Evolutionary conservation across 2,797 vertebrate species (phyloP), one percentile per base, ranked within the genome.

Genomic region (Alca torda): DNA sequence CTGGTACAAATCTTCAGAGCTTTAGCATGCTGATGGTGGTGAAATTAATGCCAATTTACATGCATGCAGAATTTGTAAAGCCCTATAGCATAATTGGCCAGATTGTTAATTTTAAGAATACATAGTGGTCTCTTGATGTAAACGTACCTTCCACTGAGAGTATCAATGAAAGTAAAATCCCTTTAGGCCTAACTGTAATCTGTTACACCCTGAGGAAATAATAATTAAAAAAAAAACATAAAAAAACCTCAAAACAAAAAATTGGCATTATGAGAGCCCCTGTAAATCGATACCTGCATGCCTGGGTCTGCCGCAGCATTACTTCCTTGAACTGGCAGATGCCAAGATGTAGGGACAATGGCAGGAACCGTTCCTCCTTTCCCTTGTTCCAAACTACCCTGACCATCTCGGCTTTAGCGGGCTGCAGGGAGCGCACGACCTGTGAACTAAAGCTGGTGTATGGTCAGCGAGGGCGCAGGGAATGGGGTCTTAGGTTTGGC

Each of bases 401-500:
- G 28, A 13, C 9, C 2, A 17, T 18, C 4, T 73, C 56, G 69
- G 39, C 30, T 68, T 64, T 31, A 64, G 33, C 4, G 9, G 16
- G 31, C 25, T 60, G 17, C 33, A 25, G 9, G 37, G 13, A 46
- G 19, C 31, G 41, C 46, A 16, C 1, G 23, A 68, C 73, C 46
- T 86, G 45, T 9, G 25, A 53, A 54, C 54, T 48, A 60, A 70
- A 48, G 43, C 15, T 51, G 31, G 24, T 80, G 8, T 80, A 53
- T 54, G 46, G 67, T 72, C 87, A 94, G 64, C 1, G 5, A 81
- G 53, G 63, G 91, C 65, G 17, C 35, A 64, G 67, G 56, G 46
- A 95, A 76, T 51, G 13, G 37, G 24, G 33, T 74, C 76, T 81
- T 78, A 60, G 53, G 70, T 96, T 96, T 96, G 59, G 51, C 65